These are phyloP conservation scores for Bos indicus DNA, from an alignment of 2,113 vertebrate genomes.

Conservation along the genomic window DNA sequence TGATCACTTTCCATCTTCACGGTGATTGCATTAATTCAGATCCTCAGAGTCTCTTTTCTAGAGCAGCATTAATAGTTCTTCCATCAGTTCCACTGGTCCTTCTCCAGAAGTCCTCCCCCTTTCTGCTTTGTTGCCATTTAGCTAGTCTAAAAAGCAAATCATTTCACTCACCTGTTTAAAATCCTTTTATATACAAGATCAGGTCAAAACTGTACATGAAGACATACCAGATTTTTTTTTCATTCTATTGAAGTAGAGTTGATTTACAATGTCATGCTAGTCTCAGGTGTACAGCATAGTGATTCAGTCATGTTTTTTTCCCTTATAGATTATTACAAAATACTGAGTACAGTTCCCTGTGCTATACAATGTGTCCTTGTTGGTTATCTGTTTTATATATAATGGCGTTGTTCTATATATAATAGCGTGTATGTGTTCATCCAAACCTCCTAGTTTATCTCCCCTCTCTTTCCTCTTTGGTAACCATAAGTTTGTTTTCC, in stretches of 20 bases:
- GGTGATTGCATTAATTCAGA: background rate
- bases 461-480: background rate
- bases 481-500: background rate
- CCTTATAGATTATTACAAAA: background rate
- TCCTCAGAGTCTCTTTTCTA: background rate
- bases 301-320: background rate
- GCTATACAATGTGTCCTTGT: background rate
- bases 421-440: background rate
- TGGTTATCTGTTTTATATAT: background rate
- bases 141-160: background rate
- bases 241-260: background rate
- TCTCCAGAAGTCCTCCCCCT: background rate
- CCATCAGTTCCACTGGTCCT: background rate
- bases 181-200: background rate
- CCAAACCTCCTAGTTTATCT: background rate
- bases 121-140: background rate
- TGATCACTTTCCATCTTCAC: background rate
- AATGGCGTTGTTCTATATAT: background rate
- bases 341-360: background rate
- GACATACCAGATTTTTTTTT: background rate
- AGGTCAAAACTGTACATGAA: background rate
- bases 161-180: background rate
- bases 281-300: background rate
- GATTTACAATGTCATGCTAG: background rate
- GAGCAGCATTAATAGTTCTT: background rate